Conservation (phyloP, 2,888 invertebrate genomes). For the Aplocera efformata region DNA sequence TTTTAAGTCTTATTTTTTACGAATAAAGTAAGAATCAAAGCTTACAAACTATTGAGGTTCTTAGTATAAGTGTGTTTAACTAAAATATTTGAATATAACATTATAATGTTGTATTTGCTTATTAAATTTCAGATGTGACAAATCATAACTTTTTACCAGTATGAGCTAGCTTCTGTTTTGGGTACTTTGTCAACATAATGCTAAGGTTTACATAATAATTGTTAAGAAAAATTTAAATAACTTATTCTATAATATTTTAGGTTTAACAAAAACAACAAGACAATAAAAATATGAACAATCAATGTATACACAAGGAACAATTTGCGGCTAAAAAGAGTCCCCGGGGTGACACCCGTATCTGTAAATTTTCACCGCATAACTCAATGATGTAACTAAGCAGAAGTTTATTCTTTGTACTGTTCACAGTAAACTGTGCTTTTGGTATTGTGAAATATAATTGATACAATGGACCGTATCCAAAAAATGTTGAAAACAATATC, state of each 20-base stretch:
- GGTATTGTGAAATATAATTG: constrained; percentile 50
- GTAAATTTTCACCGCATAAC: constrained; percentile 51
- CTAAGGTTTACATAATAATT: no score
- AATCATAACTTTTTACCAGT: no score
- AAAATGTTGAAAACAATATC: constrained; percentile 60
- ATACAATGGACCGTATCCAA: constrained; percentile 57
- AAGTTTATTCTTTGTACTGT: constrained; percentile 56
- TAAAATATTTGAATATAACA: no score
- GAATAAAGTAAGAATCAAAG: no score
- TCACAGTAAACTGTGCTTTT: constrained; percentile 52
- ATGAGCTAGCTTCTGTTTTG: no score
- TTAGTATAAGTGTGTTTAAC: no score
- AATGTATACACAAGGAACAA: constrained; percentile 31
- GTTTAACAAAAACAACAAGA: constrained; percentile 18
- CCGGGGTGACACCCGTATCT: constrained; percentile 53
- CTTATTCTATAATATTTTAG: neutral
- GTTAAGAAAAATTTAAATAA: no score
- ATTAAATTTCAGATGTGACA: no score
- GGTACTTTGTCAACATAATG: no score
- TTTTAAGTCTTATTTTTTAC: no score
- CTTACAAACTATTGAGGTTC: no score
- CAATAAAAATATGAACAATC: constrained; percentile 6
- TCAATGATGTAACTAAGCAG: constrained; percentile 53
- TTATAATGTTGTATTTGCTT: no score
- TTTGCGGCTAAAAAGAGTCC: constrained; percentile 31